Percentiles rank a stretch among this genome's conserved stretches.
These are phyloP conservation scores for Sinohyriopsis cumingii DNA, from an alignment of 2,888 invertebrate species.

Conservation along the genomic window DNA sequence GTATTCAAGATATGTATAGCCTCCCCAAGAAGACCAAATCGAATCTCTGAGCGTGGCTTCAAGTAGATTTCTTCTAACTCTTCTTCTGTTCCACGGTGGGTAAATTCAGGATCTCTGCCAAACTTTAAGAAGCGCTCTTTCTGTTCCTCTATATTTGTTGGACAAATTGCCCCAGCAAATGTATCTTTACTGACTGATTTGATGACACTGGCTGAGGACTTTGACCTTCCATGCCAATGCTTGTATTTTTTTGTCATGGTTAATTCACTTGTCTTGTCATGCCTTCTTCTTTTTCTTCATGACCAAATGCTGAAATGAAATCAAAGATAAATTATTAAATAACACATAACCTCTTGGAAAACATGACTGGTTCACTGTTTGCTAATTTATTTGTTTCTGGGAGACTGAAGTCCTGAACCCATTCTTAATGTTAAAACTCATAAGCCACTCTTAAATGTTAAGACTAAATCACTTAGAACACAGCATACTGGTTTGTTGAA, in stretches of 20 bases:
- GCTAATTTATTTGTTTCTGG: no score
- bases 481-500: no score
- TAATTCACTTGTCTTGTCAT: not conserved
- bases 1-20: conserved; percentile 61
- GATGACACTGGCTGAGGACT: conserved; percentile 35
- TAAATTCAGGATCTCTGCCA: conserved; percentile 63
- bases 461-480: no score
- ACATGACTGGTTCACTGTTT: no score
- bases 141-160: conserved; percentile 65
- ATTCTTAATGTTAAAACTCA: no score
- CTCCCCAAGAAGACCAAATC: conserved; percentile 62
- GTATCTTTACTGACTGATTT: conserved; percentile 37
- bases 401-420: no score
- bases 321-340: no score
- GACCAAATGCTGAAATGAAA: no score
- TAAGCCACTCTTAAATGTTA: no score
- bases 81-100: conserved; percentile 47
- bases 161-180: conserved; percentile 52
- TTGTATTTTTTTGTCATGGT: conserved; percentile 35
- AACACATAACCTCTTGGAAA: no score
- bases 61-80: conserved; percentile 52
- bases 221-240: conserved; percentile 33
- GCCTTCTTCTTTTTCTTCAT: no score
- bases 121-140: conserved; percentile 64
- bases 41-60: conserved; percentile 58